A percentile compares a stretch with the other conserved stretches of the same genome.
Evolutionary conservation across 2,888 invertebrate genomes (phyloP).

Genomic region (Kuschelorhynchus macadamiae): DNA sequence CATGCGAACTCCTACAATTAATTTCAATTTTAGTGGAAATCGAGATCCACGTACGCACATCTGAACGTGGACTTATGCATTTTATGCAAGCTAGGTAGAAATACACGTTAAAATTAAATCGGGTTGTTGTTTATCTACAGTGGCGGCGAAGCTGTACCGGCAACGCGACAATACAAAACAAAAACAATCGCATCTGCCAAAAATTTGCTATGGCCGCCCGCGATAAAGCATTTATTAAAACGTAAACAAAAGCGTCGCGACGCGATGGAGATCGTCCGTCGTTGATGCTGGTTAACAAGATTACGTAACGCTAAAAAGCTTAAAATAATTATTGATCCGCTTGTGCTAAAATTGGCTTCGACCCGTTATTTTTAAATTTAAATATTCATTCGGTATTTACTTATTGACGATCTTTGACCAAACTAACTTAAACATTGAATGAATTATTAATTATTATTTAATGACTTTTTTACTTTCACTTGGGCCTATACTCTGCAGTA

Average conservation of each 20-base stretch:
- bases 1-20: conserved; percentile 6
- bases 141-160: conserved; percentile 19
- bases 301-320: conserved; percentile 38
- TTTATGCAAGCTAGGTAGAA: conserved; percentile 20
- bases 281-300: conserved; percentile 21
- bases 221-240: conserved; percentile 15
- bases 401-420: no score
- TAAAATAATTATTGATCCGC: conserved; percentile 34
- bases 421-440: no score
- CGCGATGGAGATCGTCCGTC: conserved; percentile 18
- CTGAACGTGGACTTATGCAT: conserved; percentile 17
- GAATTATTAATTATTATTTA: no score
- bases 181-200: conserved; percentile 43
- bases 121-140: conserved; percentile 22
- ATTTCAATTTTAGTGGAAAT: conserved; percentile 11
- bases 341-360: conserved; percentile 20
- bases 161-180: conserved; percentile 31
- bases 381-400: neutral
- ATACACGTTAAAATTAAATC: conserved; percentile 26
- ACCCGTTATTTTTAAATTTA: conserved; percentile 15
- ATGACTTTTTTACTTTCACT: neutral
- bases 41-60: conserved; percentile 16
- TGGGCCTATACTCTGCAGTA: no score
- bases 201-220: conserved; percentile 36
- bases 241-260: conserved; percentile 32